Conservation (phyloP, 2,113 vertebrate genomes). For the Cepphus grylle region DNA sequence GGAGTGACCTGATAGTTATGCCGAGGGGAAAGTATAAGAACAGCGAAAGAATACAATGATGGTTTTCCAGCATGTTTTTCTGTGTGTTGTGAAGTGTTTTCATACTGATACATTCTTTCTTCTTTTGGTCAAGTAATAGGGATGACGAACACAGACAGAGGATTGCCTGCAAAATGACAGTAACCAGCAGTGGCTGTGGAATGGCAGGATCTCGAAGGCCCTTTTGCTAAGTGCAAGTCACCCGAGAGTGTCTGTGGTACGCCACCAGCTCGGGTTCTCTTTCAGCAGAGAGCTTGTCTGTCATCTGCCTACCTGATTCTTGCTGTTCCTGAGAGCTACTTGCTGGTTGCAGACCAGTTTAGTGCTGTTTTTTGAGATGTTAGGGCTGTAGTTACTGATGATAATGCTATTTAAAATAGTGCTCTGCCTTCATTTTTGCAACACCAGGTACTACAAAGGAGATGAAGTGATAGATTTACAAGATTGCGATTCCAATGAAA, state of each 20-base stretch:
- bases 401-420: neutral
- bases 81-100: neutral
- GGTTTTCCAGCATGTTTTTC: neutral
- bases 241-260: rapidly evolving
- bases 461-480: neutral
- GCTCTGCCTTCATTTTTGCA: neutral
- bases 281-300: neutral
- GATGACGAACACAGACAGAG: neutral
- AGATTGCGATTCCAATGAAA: neutral
- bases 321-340: neutral
- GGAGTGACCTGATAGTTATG: neutral
- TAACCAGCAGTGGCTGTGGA: neutral
- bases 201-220: neutral
- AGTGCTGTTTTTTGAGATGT: neutral
- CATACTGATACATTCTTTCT: neutral
- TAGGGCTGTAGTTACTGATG: neutral
- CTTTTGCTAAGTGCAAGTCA: neutral
- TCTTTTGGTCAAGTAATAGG: neutral
- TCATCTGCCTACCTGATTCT: neutral
- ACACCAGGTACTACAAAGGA: neutral
- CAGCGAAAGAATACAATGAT: neutral
- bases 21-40: neutral
- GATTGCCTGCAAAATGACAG: neutral
- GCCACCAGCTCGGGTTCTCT: neutral
- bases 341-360: neutral